phyloP scores from a whole-genome alignment of 1,140 invertebrate genomes.

The Macrobrachium nipponense region DNA sequence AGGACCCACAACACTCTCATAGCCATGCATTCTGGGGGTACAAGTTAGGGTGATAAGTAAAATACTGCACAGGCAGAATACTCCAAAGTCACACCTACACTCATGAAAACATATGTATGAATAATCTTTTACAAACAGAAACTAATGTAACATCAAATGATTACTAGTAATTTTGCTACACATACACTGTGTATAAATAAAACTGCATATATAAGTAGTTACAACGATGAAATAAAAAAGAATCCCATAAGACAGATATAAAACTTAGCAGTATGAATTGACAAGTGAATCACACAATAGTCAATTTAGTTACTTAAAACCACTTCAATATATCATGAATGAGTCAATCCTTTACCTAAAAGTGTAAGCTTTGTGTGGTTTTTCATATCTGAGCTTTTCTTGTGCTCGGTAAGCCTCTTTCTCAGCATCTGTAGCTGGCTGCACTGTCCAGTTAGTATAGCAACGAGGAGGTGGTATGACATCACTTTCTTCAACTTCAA shows the following conservation, averaged over 20 bases:
- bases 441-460: constrained; percentile 83
- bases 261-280: not conserved
- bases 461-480: constrained; percentile 74
- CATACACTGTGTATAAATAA: too few relatives aligned
- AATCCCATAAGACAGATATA: too few relatives aligned
- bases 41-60: not conserved
- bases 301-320: not conserved
- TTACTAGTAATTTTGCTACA: too few relatives aligned
- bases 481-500: constrained; percentile 64
- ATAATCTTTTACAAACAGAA: too few relatives aligned
- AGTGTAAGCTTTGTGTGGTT: constrained; percentile 87
- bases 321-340: not conserved
- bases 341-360: constrained; percentile 70
- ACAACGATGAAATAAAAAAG: too few relatives aligned
- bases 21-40: constrained; percentile 77
- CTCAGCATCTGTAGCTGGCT: constrained; percentile 82
- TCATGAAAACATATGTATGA: not conserved
- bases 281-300: not conserved
- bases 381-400: constrained; percentile 80
- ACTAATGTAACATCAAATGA: too few relatives aligned
- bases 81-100: not conserved
- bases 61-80: not conserved
- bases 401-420: constrained; percentile 82
- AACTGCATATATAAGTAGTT: too few relatives aligned
- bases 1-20: constrained; percentile 88